Conservation (phyloP, 2,113 vertebrate genomes). For the Saccopteryx bilineata region DNA sequence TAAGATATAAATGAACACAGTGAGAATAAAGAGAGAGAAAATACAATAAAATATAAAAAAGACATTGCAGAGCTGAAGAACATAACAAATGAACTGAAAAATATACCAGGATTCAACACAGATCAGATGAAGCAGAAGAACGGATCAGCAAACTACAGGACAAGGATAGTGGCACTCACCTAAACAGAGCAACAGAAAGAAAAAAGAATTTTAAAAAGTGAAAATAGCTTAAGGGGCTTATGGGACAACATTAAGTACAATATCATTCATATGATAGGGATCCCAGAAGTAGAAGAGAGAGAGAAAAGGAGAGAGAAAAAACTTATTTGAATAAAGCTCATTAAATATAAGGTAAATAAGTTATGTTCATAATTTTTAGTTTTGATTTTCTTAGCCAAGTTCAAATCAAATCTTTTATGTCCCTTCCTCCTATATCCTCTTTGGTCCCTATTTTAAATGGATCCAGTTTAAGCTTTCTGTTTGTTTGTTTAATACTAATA, state of each 20-base stretch:
- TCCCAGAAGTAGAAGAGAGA: background rate
- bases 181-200: background rate
- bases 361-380: constrained; percentile 19
- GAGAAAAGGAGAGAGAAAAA: background rate
- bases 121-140: background rate
- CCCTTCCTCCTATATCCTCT: background rate
- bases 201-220: background rate
- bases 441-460: constrained; percentile 38
- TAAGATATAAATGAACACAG: background rate
- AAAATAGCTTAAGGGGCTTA: background rate
- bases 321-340: background rate
- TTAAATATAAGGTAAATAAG: background rate
- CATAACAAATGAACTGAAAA: background rate
- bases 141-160: background rate
- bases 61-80: background rate
- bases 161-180: background rate
- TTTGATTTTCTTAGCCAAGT: constrained; percentile 14
- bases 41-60: background rate
- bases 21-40: background rate
- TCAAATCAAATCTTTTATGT: background rate
- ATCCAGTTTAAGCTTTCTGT: constrained; percentile 23
- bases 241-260: background rate
- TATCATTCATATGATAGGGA: background rate
- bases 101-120: background rate
- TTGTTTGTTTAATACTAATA: background rate